Base-by-base conservation (phyloP, 2,888 invertebrate genomes). In the Cerceris ruficornis region DNA sequence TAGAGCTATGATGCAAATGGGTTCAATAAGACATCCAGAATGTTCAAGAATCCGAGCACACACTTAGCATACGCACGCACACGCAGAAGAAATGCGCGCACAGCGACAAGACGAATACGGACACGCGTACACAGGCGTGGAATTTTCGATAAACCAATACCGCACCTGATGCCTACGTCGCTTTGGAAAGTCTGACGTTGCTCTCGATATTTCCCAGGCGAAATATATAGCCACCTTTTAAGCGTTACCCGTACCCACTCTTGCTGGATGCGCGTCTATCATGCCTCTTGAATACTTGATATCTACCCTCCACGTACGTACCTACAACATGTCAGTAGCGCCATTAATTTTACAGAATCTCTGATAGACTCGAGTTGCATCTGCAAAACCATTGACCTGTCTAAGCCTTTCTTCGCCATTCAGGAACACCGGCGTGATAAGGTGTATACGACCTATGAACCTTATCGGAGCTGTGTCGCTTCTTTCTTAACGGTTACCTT, bases 201-300 rank as follows among this genome's bases (percentile, higher is more conserved):
- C 39, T 76, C 75, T 59, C 83, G 77, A 83, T 83, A 77, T 58
- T 11, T 60, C 65, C 73, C 58, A 58, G 11, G 11, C 62, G 57
- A 80, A 77, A 85, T 75, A 79, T 83, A 80, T 67, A 77, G 67
- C 71, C 62, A 65, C 67, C 81, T 74, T 81, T 83, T 77, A 80
- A 83, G 79, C 79, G 68, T 77, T 66, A n/a, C 54, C 52, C 67
- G 69, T 77, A 83, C 73, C 79, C 79, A 72, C 83, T 86, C 83
- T 78, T 72, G 67, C 71, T 81, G 76, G 81, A 83, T 81, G 82
- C 81, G 59, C 71, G 86, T 82, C 82, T 83, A 84, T 86, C 84
- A 77, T 75, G 61, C 67, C 75, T 74, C 80, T 78, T 89, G 88
- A 89, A 89, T 89, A 88, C 82, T 89, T 89, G 72, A 88, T 88